phyloP scores from a whole-genome alignment of 2,113 vertebrate genomes.

The Psittacula cyanocephala region DNA sequence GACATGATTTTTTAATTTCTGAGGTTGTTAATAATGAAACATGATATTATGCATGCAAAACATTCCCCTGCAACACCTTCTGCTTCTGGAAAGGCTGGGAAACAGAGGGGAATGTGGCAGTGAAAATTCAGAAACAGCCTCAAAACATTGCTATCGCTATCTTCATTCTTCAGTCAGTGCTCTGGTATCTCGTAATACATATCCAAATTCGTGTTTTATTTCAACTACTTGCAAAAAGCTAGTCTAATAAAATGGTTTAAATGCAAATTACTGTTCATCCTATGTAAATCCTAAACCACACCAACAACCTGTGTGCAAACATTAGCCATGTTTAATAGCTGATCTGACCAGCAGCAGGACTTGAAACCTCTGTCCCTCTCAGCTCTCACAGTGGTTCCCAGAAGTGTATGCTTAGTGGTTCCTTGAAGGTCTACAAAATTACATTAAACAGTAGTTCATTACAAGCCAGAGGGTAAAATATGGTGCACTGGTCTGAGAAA shows the following conservation, averaged over 20 bases:
- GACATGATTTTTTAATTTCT: neutral
- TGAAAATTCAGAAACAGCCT: neutral
- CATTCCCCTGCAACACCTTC: neutral
- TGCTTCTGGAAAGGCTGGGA: neutral
- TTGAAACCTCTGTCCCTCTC: neutral
- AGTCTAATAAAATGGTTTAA: neutral
- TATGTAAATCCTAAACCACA: neutral
- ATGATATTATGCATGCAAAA: rapidly evolving
- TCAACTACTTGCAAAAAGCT: neutral
- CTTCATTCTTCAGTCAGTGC: neutral
- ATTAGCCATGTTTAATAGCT: neutral
- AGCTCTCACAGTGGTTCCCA: neutral
- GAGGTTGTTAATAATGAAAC: neutral
- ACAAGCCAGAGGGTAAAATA: neutral
- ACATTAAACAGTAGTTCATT: neutral
- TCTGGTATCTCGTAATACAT: neutral
- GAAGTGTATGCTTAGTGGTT: neutral
- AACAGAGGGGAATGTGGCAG: neutral
- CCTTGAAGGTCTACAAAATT: neutral
- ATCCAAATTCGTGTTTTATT: neutral
- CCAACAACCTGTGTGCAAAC: neutral
- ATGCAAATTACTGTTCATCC: neutral
- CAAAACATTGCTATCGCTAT: neutral
- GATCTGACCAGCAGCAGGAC: neutral
- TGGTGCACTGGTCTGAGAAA: neutral